A percentile compares a stretch with the other conserved stretches of the same genome.
Evolutionary conservation across 2,888 invertebrate species (phyloP).

Genomic region (Prionchulus punctatus): DNA sequence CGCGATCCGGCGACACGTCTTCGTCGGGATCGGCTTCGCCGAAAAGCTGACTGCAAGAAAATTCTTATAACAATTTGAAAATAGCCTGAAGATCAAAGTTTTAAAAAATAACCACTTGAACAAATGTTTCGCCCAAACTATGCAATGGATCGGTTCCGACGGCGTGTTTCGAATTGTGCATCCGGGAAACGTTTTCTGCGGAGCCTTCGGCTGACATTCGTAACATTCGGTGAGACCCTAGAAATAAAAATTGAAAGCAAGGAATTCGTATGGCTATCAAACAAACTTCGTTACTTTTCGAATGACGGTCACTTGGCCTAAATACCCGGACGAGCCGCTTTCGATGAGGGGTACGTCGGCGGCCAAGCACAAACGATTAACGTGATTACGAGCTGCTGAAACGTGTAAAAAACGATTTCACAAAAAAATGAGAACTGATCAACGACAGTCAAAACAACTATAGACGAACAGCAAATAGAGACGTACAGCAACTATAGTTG

Average conservation of each 20-base stretch:
- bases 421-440: conserved; percentile 9
- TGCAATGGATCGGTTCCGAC: conserved; percentile 95
- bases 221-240: conserved; percentile 79
- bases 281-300: conserved; percentile 30
- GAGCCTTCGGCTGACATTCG: conserved; percentile 79
- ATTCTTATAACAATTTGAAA: not conserved
- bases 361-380: conserved; percentile 93
- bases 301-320: conserved; percentile 56
- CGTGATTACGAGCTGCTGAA: conserved; percentile 78
- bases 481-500: not conserved
- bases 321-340: conserved; percentile 90
- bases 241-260: conserved; percentile 35
- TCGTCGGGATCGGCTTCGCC: conserved; percentile 91
- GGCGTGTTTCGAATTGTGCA: conserved; percentile 98
- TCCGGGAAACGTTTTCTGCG: conserved; percentile 82
- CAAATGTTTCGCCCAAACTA: conserved; percentile 97
- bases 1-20: conserved; percentile 91
- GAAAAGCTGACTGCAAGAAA: conserved; percentile 63
- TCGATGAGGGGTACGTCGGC: conserved; percentile 84
- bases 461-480: not conserved
- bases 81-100: not conserved
- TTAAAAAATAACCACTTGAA: conserved; percentile 56
- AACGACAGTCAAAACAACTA: not conserved
- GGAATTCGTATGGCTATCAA: not conserved
- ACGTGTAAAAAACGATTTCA: conserved; percentile 5